Evolutionary conservation across 1,140 invertebrate species (phyloP), one percentile per base, ranked within the genome.

Genomic region (Penaeus vannamei): DNA sequence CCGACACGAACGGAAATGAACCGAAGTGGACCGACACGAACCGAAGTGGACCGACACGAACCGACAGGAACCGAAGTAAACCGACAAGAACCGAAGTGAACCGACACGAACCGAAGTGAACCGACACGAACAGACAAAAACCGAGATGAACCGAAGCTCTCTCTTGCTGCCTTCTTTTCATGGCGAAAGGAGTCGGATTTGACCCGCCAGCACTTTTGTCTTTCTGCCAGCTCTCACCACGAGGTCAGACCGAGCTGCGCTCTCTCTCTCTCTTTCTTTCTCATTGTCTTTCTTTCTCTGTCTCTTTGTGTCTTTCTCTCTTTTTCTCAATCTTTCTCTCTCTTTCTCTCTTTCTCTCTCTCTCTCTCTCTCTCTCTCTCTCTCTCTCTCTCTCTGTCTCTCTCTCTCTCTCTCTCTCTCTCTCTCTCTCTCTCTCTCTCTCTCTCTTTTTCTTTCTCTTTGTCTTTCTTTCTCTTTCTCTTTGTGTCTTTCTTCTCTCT

Each of bases 391-490:
- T 29, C 19, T 36, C 36, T 79, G 2, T n/a, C 19, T 79, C 36
- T 79, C 22, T 79, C 29, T 77, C 20, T 79, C 5, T 0, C 36
- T 20, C n/a, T 10, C 7, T 79, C 5, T 79, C 36, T 79, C 2
- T 26, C 76, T 79, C 76, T 3, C n/a, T 79, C 36, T 79, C n/a
- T 79, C 5, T 79, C 2, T 79, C 76, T 79, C 36, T 79, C n/a
- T 79, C 76, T 79, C 1, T 79, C 12, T 60, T 19, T 82, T 42
- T 60, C 12, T 60, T 42, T 82, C 80, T 60, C 53, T 60, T 42
- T 53, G 53, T 60, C 53, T 60, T 42, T 82, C 80, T 60, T n/a
- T 82, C 80, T 60, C 80, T 60, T n/a, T 82, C 80, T 82, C 53
- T 60, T n/a, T 23, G 32, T 32, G 4, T 32, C 12, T 32, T 83